Conservation (phyloP, 2,797 vertebrate species). For the Mareca penelope region DNA sequence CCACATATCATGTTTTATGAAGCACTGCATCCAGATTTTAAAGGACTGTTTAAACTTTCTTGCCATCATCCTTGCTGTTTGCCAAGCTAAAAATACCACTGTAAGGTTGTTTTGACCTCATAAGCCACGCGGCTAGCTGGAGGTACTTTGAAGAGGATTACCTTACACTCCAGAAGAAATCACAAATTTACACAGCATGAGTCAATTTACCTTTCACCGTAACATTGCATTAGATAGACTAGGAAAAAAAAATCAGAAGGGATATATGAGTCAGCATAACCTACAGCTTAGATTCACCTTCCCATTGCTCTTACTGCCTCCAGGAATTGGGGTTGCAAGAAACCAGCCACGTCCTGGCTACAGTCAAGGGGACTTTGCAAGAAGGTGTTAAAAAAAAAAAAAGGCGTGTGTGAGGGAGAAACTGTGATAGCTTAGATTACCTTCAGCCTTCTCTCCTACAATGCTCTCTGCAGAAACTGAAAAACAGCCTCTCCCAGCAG, state of each 20-base stretch:
- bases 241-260: slow-evolving; percentile 17
- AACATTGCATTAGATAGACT: not conserved
- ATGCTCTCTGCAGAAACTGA: not conserved
- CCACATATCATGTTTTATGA: not conserved
- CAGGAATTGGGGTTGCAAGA: not conserved
- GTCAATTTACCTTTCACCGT: not conserved
- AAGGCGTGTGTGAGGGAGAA: not conserved
- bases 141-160: not conserved
- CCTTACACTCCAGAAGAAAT: not conserved
- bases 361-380: not conserved
- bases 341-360: not conserved
- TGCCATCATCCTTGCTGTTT: not conserved
- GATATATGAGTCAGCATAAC: not conserved
- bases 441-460: not conserved
- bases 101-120: slow-evolving; percentile 52
- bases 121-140: not conserved
- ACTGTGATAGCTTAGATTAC: not conserved
- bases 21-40: not conserved
- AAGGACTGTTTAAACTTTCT: slow-evolving; percentile 17
- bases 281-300: not conserved
- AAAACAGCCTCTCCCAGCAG: not conserved
- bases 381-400: slow-evolving; percentile 1
- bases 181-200: not conserved
- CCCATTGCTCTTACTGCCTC: not conserved
- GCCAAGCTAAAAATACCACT: slow-evolving; percentile 42